phyloP scores from a whole-genome alignment of 1,140 invertebrate genomes.

The Eufriesea mexicana region DNA sequence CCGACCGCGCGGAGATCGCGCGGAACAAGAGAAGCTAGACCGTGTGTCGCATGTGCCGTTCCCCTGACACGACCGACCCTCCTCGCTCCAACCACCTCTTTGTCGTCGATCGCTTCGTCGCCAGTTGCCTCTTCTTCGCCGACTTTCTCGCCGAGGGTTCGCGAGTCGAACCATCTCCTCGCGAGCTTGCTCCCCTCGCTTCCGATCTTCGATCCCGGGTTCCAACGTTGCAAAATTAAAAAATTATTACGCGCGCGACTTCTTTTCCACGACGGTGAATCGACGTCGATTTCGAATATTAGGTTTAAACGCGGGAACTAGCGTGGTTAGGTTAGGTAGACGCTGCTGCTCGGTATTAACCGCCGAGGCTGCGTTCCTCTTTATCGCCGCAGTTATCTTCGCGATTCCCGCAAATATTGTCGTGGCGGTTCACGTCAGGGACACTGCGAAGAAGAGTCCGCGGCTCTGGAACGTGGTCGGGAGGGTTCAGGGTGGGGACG shows the following conservation, averaged over 20 bases:
- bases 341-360: too few relatives aligned
- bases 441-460: background rate
- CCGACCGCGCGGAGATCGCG: constrained; percentile 41
- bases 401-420: constrained; percentile 32
- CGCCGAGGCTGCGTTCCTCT: background rate
- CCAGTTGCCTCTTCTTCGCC: background rate
- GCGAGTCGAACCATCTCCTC: too few relatives aligned
- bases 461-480: constrained; percentile 4
- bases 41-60: constrained; percentile 64
- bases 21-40: constrained; percentile 44
- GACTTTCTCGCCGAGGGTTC: background rate
- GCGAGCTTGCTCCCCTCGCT: too few relatives aligned
- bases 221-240: too few relatives aligned
- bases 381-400: constrained; percentile 14
- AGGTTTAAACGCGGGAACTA: too few relatives aligned
- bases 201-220: too few relatives aligned
- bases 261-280: too few relatives aligned
- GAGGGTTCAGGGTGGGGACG: constrained; percentile 16
- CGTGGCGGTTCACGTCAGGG: constrained; percentile 15
- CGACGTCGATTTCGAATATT: too few relatives aligned
- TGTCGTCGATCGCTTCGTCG: background rate
- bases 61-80: constrained; percentile 21
- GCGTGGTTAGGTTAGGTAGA: too few relatives aligned
- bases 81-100: constrained; percentile 19
- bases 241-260: too few relatives aligned